phyloP scores from a whole-genome alignment of 64 coral and sea anemone genomes.

The Montipora cactus region DNA sequence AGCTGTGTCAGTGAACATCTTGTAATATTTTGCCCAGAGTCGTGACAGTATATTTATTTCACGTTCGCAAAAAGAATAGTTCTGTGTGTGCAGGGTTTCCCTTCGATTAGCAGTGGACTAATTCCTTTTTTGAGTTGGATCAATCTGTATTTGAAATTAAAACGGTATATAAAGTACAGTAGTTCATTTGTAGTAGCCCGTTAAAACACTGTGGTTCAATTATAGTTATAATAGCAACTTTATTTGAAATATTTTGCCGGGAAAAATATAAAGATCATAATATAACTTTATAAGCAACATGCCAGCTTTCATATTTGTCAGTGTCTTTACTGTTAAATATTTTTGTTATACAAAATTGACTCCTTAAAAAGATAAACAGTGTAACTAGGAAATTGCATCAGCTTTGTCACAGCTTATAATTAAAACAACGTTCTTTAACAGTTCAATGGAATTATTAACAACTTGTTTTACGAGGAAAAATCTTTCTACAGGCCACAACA shows the following conservation, averaged over 20 bases:
- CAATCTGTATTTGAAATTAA: slow-evolving; percentile 23
- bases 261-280: neutral
- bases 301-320: neutral
- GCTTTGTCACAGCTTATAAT: neutral
- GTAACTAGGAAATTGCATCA: neutral
- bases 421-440: neutral
- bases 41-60: too few relatives aligned
- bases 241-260: neutral
- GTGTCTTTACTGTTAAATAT: neutral
- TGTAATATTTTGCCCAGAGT: neutral
- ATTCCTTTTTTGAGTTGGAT: slow-evolving; percentile 20
- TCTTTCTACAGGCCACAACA: slow-evolving; percentile 6
- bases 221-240: neutral
- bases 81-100: slow-evolving; percentile 12
- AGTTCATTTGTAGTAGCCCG: neutral
- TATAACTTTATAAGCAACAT: neutral
- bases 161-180: slow-evolving; percentile 6
- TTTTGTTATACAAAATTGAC: neutral
- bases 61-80: slow-evolving; percentile 3
- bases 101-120: neutral
- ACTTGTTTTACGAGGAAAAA: neutral
- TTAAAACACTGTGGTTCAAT: neutral
- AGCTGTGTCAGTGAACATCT: neutral
- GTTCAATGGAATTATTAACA: slow-evolving; percentile 9
- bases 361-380: neutral